Evolutionary conservation across 1,140 invertebrate genomes (phyloP), one percentile per base, ranked within the genome.

Genomic region (Drosophila nikananu): DNA sequence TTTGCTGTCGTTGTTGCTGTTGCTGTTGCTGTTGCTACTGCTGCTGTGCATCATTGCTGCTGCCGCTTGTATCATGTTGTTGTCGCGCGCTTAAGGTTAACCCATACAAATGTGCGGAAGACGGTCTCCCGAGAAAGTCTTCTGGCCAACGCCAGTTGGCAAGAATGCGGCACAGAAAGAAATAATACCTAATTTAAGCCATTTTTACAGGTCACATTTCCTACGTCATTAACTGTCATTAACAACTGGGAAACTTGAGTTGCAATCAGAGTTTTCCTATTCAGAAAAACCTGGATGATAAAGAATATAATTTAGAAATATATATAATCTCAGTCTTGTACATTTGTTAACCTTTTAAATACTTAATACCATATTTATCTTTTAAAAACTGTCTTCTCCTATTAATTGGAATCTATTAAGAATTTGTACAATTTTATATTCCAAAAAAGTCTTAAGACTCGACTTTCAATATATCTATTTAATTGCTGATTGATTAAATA

Each of bases 1-100:
- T 71, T 74, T 71, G 71, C 57, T 72, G 73, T 42, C 70, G 80
- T n/a, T 81, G 52, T 30, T 68, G 67, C 12, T 61, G 46, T 13
- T 74, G 66, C 48, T 71, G 83, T 9, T 49, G 46, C 12, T 80
- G 52, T n/a, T 68, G 67, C 9, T 62, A 68, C 9, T 62, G 74
- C 48, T 79, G 30, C 27, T 57, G 52, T 49, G 42, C 70, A 60
- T 41, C 58, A 41, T 46, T 75, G 63, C 49, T 68, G 77, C 19
- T 77, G 48, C 19, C 5, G 52, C 52, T 57, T 77, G 46, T 46
- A 57, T 63, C 39, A 49, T 74, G 46, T 75, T 75, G 73, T 42
- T 77, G 80, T 71, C 74, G 63, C 72, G 74, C 74, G 62, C 74
- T 78, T 64, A 35, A 67, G 25, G 39, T 46, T 80, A 71, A 62